Base-by-base conservation (phyloP, 2,113 vertebrate species). In the Tenrec ecaudatus region DNA sequence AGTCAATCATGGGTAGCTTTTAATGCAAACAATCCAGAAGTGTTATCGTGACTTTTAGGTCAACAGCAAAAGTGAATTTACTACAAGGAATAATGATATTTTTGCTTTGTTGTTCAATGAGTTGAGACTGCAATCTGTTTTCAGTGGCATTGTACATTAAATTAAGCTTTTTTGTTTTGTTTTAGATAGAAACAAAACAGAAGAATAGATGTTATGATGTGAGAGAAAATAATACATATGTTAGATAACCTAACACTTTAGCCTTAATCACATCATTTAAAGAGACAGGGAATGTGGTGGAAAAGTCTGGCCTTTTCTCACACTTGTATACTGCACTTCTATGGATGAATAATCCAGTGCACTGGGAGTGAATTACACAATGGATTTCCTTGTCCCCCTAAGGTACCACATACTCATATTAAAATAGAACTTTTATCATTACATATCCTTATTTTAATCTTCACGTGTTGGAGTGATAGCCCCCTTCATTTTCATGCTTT, bases 131-230 rank as follows among this genome's bases (percentile, higher is more conserved):
- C 36, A 81, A 78, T 31, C 14, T 90, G 6, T 78, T 76, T 66
- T 77, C 36, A 53, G 22, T 84, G 11, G 22, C 47, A 82, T 25
- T 81, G 12, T 82, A 82, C 17, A 73, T 57, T 73, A 73, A 66
- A 12, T n/a, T 66, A 62, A 31, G 10, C 4, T 40, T 40, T 40
- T 40, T 14, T 53, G 47, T 1, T 14, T 88, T 77, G 16, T 85
- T 40, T 90, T 25, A 79, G 7, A 53, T 82, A 16, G 12, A 81
- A 90, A 36, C 43, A 84, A 94, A 62, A 78, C 17, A 75, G 38
- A 89, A 86, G 29, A 90, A 47, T 20, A 6, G 22, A 58, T 33
- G 91, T 12, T 62, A 66, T 62, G 7, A 78, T 58, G 5, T 60
- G 53, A 77, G 38, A 83, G 40, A 80, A 0, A 57, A 79, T 2